Evolutionary conservation across 2,113 vertebrate species (phyloP).

Genomic region (Corythornis madagascariensis): DNA sequence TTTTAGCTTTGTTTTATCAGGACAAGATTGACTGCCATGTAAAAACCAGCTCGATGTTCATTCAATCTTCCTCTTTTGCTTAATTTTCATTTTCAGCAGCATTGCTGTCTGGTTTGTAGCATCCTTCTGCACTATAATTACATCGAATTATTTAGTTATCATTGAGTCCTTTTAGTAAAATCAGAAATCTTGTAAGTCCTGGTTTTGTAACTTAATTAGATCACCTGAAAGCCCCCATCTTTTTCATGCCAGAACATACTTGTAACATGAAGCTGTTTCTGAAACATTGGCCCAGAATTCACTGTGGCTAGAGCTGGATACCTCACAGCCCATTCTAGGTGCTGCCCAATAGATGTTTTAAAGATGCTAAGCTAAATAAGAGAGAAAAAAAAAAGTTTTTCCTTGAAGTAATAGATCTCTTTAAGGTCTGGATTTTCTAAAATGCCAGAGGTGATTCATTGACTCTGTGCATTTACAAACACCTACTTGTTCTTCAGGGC

Average conservation of each 20-base stretch:
- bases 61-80: background rate
- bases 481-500: background rate
- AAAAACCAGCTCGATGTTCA: background rate
- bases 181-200: background rate
- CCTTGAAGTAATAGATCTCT: background rate
- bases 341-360: background rate
- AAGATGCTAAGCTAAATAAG: background rate
- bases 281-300: background rate
- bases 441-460: background rate
- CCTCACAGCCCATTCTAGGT: background rate
- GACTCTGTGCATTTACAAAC: background rate
- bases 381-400: background rate
- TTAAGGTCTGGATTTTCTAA: background rate
- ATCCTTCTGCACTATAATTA: background rate
- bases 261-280: background rate
- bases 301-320: background rate
- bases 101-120: background rate
- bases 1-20: conserved; percentile 6
- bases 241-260: background rate
- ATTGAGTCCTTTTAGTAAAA: background rate
- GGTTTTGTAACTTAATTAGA: background rate
- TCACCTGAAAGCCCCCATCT: background rate
- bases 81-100: background rate
- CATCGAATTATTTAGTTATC: background rate
- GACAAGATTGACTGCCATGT: background rate